Evolutionary conservation across 2,797 vertebrate species (phyloP).

Genomic region (Oreortyx pictus): DNA sequence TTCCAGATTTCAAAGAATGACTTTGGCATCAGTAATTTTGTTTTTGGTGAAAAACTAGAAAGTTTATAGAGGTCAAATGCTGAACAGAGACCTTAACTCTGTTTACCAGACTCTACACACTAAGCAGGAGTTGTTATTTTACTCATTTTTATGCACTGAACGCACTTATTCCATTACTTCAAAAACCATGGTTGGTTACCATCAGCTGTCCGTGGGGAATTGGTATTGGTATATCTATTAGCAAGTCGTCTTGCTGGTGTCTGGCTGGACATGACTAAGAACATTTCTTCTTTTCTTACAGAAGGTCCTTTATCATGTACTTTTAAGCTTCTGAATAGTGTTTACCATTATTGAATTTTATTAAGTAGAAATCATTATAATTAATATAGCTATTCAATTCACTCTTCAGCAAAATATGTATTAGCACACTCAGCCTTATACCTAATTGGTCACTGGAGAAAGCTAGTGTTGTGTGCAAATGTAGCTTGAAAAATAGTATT

Average conservation of each 20-base stretch:
- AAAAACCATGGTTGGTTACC: not conserved
- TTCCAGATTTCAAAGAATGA: not conserved
- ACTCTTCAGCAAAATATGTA: constrained; percentile 7
- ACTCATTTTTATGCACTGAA: not conserved
- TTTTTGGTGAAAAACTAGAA: not conserved
- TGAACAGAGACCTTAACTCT: not conserved
- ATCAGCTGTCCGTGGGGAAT: not conserved
- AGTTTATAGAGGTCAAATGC: not conserved
- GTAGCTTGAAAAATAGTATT: not conserved
- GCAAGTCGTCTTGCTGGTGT: not conserved
- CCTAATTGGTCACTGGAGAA: constrained; percentile 33
- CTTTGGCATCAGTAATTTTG: not conserved
- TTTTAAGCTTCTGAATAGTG: not conserved
- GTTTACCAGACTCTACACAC: not conserved
- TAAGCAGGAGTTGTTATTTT: not conserved
- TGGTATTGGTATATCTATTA: not conserved
- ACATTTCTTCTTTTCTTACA: not conserved
- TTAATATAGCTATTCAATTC: constrained; percentile 14
- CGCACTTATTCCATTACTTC: not conserved
- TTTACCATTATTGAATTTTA: not conserved
- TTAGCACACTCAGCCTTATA: constrained; percentile 3
- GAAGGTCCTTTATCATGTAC: not conserved
- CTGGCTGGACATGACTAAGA: not conserved
- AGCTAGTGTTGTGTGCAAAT: not conserved
- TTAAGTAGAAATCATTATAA: not conserved